These are phyloP conservation scores for Sebastes paucispinis DNA, from an alignment of 2,797 vertebrate species.

Conservation along the genomic window DNA sequence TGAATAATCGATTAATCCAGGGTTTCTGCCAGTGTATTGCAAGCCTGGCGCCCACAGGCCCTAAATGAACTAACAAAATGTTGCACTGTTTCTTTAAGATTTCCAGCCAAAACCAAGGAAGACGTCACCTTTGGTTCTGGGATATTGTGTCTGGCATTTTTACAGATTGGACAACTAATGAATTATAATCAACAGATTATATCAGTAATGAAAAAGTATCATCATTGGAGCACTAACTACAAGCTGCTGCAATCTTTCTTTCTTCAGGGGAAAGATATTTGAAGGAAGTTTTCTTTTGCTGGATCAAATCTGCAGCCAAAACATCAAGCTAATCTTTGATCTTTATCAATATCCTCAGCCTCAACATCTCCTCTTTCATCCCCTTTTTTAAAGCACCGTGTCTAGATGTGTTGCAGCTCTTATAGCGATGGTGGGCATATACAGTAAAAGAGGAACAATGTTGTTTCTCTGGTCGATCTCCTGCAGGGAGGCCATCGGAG, in stretches of 20 bases:
- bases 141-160: background rate
- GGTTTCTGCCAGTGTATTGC: too few species aligned
- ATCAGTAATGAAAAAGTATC: background rate
- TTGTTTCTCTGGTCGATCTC: background rate
- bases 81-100: background rate
- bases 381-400: background rate
- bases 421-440: background rate
- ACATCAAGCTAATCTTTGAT: conserved; percentile 26
- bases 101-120: background rate
- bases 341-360: background rate
- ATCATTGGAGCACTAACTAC: background rate
- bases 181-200: background rate
- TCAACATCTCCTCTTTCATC: background rate
- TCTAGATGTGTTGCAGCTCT: background rate
- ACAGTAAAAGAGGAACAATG: background rate
- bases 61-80: background rate
- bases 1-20: background rate
- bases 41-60: too few species aligned
- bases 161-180: background rate
- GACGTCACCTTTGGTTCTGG: background rate
- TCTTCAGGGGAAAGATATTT: background rate
- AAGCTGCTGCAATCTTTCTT: background rate
- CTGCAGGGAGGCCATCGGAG: background rate
- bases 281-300: background rate
- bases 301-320: conserved; percentile 10